Base-by-base conservation (phyloP, 2,888 invertebrate species). In the Atherix ibis region DNA sequence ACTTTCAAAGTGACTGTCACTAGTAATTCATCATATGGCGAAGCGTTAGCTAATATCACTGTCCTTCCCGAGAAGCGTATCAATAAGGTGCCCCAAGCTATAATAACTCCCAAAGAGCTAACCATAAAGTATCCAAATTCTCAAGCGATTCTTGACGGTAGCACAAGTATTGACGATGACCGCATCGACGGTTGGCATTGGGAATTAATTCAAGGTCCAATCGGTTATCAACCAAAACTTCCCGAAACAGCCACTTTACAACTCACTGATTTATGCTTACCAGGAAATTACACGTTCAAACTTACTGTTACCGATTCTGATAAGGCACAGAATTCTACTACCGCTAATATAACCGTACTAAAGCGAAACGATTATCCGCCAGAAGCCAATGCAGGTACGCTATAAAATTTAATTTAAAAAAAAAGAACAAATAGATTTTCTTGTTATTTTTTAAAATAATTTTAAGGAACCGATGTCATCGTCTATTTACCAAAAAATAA, bases 351-450 rank as follows among this genome's bases (percentile, higher is more conserved):
- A 34, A 85, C 82, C 3, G 89, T 92, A 10, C 63, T 89, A 13
- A 87, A 89, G 64, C 82, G 83, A 45, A 85, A 76, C 0, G 94
- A 95, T 56, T 94, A 94, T 63, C 91, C 91, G 1, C 94, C 94
- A 1, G 87, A 85, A 55, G 92, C 92, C 0, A 91, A 91, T 66
- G 92, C 92, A 30, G 80, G 73, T 70, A 52, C 34, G 35, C 31
- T 9, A n/a, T 22, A 22, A 10, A 22, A 8, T 22, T 22, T 22
- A 8, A 10, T 22, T 10, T 6, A 22, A 22, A 22, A 22, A n/a
- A n/a, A n/a, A n/a, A n/a, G n/a, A n/a, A n/a, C n/a, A n/a, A 22
- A 22, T 22, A 37, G 28, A 31, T 26, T 5, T 6, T 18, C 41
- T 24, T 9, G 10, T 30, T 16, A 30, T 9, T 16, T 13, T 19